phyloP scores from a whole-genome alignment of 92 coral and sea anemone genomes.

The Bergia sp. region DNA sequence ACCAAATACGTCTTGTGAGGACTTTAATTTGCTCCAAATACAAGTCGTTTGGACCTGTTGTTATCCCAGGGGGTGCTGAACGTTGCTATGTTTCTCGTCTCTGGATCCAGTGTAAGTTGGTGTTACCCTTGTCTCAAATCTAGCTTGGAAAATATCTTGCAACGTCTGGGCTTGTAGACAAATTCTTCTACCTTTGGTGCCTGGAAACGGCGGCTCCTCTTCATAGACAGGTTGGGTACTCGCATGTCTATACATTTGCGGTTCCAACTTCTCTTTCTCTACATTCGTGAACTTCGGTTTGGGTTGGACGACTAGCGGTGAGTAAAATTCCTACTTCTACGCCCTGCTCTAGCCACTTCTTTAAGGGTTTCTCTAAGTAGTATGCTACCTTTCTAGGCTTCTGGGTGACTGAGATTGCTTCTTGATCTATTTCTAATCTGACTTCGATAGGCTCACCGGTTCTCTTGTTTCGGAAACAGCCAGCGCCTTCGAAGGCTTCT shows the following conservation, averaged over 20 bases:
- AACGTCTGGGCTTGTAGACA: constrained; percentile 50
- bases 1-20: constrained; percentile 19
- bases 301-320: too few relatives aligned
- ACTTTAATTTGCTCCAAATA: neutral
- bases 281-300: too few relatives aligned
- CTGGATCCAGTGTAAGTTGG: constrained; percentile 57
- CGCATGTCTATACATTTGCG: constrained; percentile 4
- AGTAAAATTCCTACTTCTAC: constrained; percentile 30
- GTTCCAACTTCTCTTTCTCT: too few relatives aligned
- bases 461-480: too few relatives aligned
- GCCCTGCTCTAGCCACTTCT: constrained; percentile 41
- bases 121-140: constrained; percentile 63
- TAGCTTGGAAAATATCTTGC: constrained; percentile 49
- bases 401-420: too few relatives aligned
- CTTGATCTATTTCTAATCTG: constrained; percentile 29
- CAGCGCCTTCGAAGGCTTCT: too few relatives aligned
- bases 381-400: neutral
- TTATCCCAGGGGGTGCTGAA: constrained; percentile 36
- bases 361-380: constrained; percentile 43
- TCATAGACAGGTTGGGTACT: constrained; percentile 43
- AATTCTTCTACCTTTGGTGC: constrained; percentile 64
- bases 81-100: constrained; percentile 47
- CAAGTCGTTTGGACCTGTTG: constrained; percentile 8
- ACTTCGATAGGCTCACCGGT: constrained; percentile 17
- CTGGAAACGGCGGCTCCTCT: constrained; percentile 45